phyloP scores from a whole-genome alignment of 2,888 invertebrate genomes.

The Drosophila gaucha region DNA sequence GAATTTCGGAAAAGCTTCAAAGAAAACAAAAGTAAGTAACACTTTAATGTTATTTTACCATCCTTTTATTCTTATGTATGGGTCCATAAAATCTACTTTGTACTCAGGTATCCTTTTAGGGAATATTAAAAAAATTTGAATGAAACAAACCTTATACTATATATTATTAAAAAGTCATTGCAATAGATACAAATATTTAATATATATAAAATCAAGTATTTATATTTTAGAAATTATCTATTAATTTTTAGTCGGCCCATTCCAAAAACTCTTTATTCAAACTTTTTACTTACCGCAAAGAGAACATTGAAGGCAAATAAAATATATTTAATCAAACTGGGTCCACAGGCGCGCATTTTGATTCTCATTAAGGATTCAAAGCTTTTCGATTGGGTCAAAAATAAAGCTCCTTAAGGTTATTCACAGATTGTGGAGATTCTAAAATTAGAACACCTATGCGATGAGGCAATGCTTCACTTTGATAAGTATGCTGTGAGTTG shows the following conservation, averaged over 20 bases:
- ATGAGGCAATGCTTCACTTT: too few species aligned
- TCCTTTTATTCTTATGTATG: too few species aligned
- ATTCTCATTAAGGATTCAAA: slow-evolving; percentile 63
- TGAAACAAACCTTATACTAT: too few species aligned
- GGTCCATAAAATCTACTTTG: too few species aligned
- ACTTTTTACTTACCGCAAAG: slow-evolving; percentile 86
- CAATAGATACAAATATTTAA: too few species aligned
- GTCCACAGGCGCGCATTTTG: slow-evolving; percentile 85
- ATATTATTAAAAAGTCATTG: too few species aligned
- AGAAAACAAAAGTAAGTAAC: too few species aligned
- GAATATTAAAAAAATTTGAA: too few species aligned
- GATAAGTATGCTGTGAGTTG: slow-evolving; percentile 23
- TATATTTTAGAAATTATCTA: not conserved
- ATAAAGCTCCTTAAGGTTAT: not conserved
- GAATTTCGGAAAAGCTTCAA: too few species aligned
- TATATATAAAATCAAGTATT: not conserved
- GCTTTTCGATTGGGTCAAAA: not conserved
- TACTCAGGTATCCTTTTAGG: too few species aligned
- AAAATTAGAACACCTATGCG: slow-evolving; percentile 15
- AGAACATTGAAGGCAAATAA: slow-evolving; percentile 87
- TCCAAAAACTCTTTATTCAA: not conserved
- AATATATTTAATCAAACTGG: slow-evolving; percentile 87
- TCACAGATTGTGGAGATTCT: not conserved
- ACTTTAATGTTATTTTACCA: too few species aligned
- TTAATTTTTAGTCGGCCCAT: not conserved